These are phyloP conservation scores for Clunio marinus DNA, from an alignment of 2,888 invertebrate genomes.

Conservation along the genomic window DNA sequence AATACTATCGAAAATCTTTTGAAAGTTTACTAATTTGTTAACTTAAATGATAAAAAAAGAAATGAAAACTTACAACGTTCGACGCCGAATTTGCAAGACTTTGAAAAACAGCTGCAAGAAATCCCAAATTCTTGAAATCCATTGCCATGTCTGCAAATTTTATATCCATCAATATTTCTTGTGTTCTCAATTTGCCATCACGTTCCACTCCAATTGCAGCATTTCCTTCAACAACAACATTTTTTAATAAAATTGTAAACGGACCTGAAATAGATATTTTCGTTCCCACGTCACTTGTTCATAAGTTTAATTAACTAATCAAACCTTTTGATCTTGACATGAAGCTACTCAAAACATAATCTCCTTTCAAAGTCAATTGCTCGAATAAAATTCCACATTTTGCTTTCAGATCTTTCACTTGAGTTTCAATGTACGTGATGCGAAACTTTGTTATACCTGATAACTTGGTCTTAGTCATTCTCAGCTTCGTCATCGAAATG, in stretches of 20 bases:
- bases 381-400: constrained; percentile 61
- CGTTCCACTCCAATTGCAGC: constrained; percentile 68
- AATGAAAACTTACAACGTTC: constrained; percentile 58
- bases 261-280: too few species aligned
- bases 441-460: constrained; percentile 75
- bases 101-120: constrained; percentile 66
- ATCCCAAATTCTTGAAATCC: constrained; percentile 77
- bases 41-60: too few species aligned
- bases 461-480: constrained; percentile 66
- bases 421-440: constrained; percentile 64
- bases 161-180: constrained; percentile 74
- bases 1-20: constrained; percentile 76
- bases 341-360: constrained; percentile 52
- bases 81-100: constrained; percentile 78
- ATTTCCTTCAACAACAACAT: constrained; percentile 64
- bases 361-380: constrained; percentile 64
- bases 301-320: not conserved
- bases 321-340: constrained; percentile 20
- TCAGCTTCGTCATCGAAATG: constrained; percentile 57
- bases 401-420: constrained; percentile 72
- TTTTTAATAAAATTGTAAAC: constrained; percentile 69
- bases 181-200: constrained; percentile 71
- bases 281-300: not conserved
- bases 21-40: too few species aligned
- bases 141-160: constrained; percentile 69